A percentile compares a stretch with the other conserved stretches of the same genome.
Conservation (phyloP, 2,888 invertebrate species). For the Cryptosula pallasiana region DNA sequence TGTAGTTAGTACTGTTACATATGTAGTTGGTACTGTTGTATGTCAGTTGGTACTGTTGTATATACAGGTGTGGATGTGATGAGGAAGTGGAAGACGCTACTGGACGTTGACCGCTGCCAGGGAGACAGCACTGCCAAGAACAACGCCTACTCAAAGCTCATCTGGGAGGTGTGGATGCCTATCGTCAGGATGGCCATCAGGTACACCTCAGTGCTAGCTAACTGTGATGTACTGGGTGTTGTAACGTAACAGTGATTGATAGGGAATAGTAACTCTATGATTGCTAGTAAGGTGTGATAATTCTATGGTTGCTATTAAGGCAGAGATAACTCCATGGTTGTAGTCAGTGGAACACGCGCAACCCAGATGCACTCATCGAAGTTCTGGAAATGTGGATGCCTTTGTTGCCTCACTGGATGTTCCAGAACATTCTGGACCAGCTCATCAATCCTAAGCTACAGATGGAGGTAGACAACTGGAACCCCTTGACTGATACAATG, state of each 20-base stretch:
- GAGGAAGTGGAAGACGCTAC: constrained; percentile 52
- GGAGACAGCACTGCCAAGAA: constrained; percentile 31
- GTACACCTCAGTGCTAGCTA: constrained; percentile 57
- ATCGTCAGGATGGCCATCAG: constrained; percentile 67
- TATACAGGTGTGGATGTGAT: constrained; percentile 46
- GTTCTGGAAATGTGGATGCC: constrained; percentile 76
- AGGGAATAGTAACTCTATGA: no score
- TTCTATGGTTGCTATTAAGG: no score
- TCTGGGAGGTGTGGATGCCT: constrained; percentile 91
- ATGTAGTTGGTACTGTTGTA: no score
- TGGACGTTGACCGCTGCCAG: constrained; percentile 37
- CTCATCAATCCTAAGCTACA: constrained; percentile 65
- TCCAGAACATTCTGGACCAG: constrained; percentile 75
- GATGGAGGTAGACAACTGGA: constrained; percentile 78
- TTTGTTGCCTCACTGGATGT: constrained; percentile 75
- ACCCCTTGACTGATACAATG: constrained; percentile 87
- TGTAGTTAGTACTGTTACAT: no score
- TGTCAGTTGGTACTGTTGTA: no score
- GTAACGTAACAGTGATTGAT: no score
- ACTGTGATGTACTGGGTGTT: no score
- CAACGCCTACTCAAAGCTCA: constrained; percentile 70
- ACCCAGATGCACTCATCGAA: constrained; percentile 71
- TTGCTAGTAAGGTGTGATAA: no score
- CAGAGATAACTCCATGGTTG: not conserved
- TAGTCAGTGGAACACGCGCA: constrained; percentile 72